Percentiles rank a stretch among this genome's conserved stretches.
Conservation (phyloP, 1,140 invertebrate species). For the Tetragonula clypearis region DNA sequence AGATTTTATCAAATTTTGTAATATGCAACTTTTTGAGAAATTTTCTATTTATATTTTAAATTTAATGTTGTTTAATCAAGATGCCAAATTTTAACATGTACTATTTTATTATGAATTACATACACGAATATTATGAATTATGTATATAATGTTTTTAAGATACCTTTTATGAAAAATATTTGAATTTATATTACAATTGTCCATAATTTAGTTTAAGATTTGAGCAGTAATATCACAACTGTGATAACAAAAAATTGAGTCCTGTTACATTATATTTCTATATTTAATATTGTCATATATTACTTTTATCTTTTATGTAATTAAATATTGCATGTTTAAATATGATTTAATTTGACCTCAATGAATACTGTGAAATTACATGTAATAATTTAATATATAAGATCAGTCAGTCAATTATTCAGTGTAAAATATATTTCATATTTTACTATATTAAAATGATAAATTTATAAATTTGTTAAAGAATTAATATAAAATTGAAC, state of each 20-base stretch:
- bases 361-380: background rate
- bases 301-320: background rate
- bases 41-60: conserved; percentile 55
- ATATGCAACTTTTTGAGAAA: conserved; percentile 42
- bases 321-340: background rate
- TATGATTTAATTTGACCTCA: conserved; percentile 2
- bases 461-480: background rate
- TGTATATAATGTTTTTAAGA: conserved; percentile 45
- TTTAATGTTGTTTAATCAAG: conserved; percentile 61
- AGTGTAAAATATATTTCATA: conserved; percentile 1
- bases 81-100: conserved; percentile 47
- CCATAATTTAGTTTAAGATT: conserved; percentile 31
- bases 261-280: conserved; percentile 38
- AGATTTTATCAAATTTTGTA: conserved; percentile 63
- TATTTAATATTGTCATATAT: conserved; percentile 25
- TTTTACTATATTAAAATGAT: background rate
- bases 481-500: conserved; percentile 9
- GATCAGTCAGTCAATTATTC: background rate
- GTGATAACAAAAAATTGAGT: conserved; percentile 62
- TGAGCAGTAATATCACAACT: conserved; percentile 59
- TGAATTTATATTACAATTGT: conserved; percentile 44
- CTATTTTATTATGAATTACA: conserved; percentile 28
- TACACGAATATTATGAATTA: conserved; percentile 47
- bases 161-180: conserved; percentile 6
- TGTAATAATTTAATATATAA: background rate